Conservation (phyloP, 2,113 vertebrate genomes). For the Orthonyx spaldingii region DNA sequence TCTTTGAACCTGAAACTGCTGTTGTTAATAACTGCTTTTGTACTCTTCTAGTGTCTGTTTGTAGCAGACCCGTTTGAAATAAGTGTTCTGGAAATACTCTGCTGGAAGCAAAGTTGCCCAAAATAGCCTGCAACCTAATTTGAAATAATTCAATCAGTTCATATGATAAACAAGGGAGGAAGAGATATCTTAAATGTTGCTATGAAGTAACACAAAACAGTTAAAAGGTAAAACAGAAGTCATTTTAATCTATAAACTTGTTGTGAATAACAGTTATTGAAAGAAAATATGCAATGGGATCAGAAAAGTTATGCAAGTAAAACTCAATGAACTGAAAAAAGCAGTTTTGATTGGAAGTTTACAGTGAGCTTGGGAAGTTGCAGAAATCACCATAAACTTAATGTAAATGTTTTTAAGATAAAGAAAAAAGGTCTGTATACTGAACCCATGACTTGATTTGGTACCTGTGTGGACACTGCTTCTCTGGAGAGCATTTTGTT, state of each 20-base stretch:
- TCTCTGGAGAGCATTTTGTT: not conserved
- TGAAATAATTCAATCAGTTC: not conserved
- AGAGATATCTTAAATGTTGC: not conserved
- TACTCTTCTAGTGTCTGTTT: not conserved
- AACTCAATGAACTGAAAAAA: not conserved
- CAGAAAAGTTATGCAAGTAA: not conserved
- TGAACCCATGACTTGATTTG: not conserved
- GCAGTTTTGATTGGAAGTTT: not conserved
- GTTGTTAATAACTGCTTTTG: not conserved
- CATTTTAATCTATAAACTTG: not conserved
- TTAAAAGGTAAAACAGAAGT: not conserved
- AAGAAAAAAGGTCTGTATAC: not conserved
- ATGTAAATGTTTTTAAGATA: not conserved
- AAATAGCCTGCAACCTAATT: not conserved
- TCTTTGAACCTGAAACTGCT: constrained; percentile 1
- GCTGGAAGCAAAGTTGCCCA: not conserved
- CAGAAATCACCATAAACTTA: not conserved
- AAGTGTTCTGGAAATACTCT: not conserved
- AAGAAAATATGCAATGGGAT: not conserved
- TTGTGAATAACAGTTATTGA: not conserved
- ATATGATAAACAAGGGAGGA: not conserved
- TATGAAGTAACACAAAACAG: not conserved
- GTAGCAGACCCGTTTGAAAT: not conserved
- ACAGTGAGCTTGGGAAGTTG: not conserved
- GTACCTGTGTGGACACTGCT: not conserved